Conservation (phyloP, 2,888 invertebrate genomes). For the Zygaena filipendulae region DNA sequence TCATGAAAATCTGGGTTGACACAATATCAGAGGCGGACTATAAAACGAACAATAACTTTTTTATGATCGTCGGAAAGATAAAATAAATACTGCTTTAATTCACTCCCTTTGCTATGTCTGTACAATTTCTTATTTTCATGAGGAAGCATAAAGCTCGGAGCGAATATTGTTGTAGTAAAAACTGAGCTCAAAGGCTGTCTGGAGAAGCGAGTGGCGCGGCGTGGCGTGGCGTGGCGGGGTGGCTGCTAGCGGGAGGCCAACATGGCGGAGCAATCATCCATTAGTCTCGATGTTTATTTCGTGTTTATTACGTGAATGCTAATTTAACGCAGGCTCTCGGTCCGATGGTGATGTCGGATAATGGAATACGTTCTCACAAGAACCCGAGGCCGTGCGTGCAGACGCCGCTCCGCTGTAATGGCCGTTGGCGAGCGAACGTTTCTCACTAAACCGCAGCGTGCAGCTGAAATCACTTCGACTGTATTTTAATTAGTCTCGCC, state of each 20-base stretch:
- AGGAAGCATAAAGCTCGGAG: slow-evolving; percentile 22
- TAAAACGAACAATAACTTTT: slow-evolving; percentile 52
- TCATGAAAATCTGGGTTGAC: slow-evolving; percentile 27
- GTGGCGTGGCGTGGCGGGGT: slow-evolving; percentile 16
- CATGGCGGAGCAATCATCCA: slow-evolving; percentile 45
- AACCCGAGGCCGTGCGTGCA: slow-evolving; percentile 22
- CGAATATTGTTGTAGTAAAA: slow-evolving; percentile 19
- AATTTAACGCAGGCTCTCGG: slow-evolving; percentile 36
- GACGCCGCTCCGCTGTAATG: slow-evolving; percentile 23
- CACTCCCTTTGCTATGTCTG: slow-evolving; percentile 22
- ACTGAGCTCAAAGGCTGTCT: no score
- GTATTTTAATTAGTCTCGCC: slow-evolving; percentile 35
- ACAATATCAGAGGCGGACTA: slow-evolving; percentile 41
- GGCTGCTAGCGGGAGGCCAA: slow-evolving; percentile 13
- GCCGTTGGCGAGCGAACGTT: slow-evolving; percentile 23
- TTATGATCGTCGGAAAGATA: slow-evolving; percentile 41
- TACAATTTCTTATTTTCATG: slow-evolving; percentile 25
- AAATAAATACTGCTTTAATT: slow-evolving; percentile 45
- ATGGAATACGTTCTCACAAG: slow-evolving; percentile 28
- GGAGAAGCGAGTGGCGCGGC: slow-evolving; percentile 15
- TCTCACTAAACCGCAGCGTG: slow-evolving; percentile 24
- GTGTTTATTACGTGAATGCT: slow-evolving; percentile 47
- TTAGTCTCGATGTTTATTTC: slow-evolving; percentile 59
- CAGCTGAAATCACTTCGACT: slow-evolving; percentile 28
- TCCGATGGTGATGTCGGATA: slow-evolving; percentile 32